Conservation (phyloP, 2,797 vertebrate genomes). For the Lacerta bilineata region DNA sequence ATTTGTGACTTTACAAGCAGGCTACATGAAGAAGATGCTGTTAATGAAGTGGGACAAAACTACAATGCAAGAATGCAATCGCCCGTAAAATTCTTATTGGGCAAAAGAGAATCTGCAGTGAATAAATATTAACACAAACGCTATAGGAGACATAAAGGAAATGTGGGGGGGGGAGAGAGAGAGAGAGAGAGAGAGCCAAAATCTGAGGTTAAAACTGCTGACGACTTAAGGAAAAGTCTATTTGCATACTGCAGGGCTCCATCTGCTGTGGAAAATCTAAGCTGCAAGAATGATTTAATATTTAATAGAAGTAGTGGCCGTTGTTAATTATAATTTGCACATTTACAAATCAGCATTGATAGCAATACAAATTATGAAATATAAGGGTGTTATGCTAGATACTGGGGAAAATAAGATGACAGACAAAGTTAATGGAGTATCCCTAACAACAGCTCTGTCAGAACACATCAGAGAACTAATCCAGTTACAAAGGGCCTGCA, state of each 20-base stretch:
- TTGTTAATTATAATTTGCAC: slow-evolving; percentile 99
- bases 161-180: slow-evolving; percentile 65
- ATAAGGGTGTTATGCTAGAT: slow-evolving; percentile 93
- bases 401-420: slow-evolving; percentile 95
- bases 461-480: slow-evolving; percentile 98
- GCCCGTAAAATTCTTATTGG: slow-evolving; percentile 87
- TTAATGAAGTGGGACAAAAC: slow-evolving; percentile 92
- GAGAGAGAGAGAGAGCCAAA: slow-evolving; percentile 82
- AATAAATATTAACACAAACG: slow-evolving; percentile 92
- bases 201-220: slow-evolving; percentile 88
- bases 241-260: slow-evolving; percentile 97
- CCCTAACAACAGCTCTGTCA: slow-evolving; percentile 97
- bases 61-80: slow-evolving; percentile 82
- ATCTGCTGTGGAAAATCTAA: slow-evolving; percentile 92
- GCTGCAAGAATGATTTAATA: slow-evolving; percentile 98
- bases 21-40: slow-evolving; percentile 86
- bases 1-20: slow-evolving; percentile 80
- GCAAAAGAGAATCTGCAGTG: slow-evolving; percentile 84
- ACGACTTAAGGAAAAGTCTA: slow-evolving; percentile 88
- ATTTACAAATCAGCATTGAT: slow-evolving; percentile 99
- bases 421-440: slow-evolving; percentile 99
- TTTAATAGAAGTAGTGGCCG: slow-evolving; percentile 98
- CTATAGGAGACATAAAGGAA: slow-evolving; percentile 86
- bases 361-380: slow-evolving; percentile 99
- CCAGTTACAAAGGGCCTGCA: slow-evolving; percentile 92